Evolutionary conservation across 2,888 invertebrate species (phyloP), one percentile per base, ranked within the genome.

Genomic region (Prosopocoilus inquinatus): DNA sequence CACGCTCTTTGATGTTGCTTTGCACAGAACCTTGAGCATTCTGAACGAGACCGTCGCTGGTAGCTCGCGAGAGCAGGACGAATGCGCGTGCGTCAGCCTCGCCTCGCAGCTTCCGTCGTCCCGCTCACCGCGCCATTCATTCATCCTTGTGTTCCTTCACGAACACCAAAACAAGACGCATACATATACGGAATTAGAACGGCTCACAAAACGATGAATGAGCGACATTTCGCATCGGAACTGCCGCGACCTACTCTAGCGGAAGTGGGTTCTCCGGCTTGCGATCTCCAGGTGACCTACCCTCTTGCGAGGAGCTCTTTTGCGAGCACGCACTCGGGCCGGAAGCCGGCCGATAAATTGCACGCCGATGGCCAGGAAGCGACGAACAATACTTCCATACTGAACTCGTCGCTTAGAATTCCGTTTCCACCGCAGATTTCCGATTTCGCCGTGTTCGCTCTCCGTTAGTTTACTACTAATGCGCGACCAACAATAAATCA

Each of bases 21-120:
- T 80, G 79, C 79, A 80, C 81, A 79, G 78, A 80, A 81, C 81
- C 81, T 82, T 80, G 81, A 79, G 79, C 80, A 79, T 80, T 81
- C 81, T 80, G 71, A 67, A 50, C 79, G 78, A 80, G 80, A 79
- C 79, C 79, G 80, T 79, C 79, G 81, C 80, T 80, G 80, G 78
- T 65, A 65, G 60, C 79, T 78, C 70, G 78, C 59, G 66, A 77
- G 79, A 62, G 59, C 59, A 53, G 62, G 53, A 58, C 46, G 38
- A 43, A 55, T 65, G 64, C 70, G 72, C 80, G 75, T 78, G 70
- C 68, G 64, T 61, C 71, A 78, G 79, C 81, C 79, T 79, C 79
- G 78, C 80, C 71, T 78, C 71, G 69, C 65, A 66, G 63, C 68
- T 63, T 65, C 64, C 66, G 68, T 60, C 71, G 72, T 74, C 63